Base-by-base conservation (phyloP, 2,113 vertebrate species). In the Rhynchopsitta pachyrhyncha region DNA sequence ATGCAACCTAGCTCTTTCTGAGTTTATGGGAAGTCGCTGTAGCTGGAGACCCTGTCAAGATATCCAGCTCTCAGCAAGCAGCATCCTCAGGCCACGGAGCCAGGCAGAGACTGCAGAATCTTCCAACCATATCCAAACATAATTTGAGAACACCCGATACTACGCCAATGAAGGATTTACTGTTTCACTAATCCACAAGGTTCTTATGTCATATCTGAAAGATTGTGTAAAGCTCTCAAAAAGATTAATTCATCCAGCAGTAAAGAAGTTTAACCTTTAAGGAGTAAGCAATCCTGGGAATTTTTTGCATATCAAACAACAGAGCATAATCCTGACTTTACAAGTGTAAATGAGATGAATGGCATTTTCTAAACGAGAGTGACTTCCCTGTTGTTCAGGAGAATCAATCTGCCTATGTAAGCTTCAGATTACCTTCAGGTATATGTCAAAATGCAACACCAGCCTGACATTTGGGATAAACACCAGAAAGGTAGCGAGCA, bases 231-330 rank as follows among this genome's bases (percentile, higher is more conserved):
- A 88, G 59, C 88, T 49, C 85, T 90, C 59, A 86, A 49, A 75
- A 76, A 85, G 75, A 90, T 70, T 28, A 85, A 88, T 82, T 87
- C 49, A 69, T 52, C 57, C 67, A 52, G 19, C 52, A 57, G 11
- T 31, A 44, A 29, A 50, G n/a, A 79, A 13, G 4, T 66, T 92
- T 88, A 92, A 93, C 85, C 86, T 88, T 85, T 73, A 64, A 88
- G 68, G 47, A 60, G 25, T 24, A 71, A 85, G 52, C 74, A 87
- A 37, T 35, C 50, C 57, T 15, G 19, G 10, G 3, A 11, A 63
- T 50, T 78, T 70, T 82, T 46, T 68, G 22, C 73, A 15, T 39
- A 50, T 73, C 70, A 80, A 94, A 66, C 67, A 90, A 16, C 2
- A 19, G 33, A 73, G 67, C 37, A 17, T 46, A 64, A 80, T 19